phyloP scores from a whole-genome alignment of 2,113 vertebrate species.

The Stegastes partitus region DNA sequence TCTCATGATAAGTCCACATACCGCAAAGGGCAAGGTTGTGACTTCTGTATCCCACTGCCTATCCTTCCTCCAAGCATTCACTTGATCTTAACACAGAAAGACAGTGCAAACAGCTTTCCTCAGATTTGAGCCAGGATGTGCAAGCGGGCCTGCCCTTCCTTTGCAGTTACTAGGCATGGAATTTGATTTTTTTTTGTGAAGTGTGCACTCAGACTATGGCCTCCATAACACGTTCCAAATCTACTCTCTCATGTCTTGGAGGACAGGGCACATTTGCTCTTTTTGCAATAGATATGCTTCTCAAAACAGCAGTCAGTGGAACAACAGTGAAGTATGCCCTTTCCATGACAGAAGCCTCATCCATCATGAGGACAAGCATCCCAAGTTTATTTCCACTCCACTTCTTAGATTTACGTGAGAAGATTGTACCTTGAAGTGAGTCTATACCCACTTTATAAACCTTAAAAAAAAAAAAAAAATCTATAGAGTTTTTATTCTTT shows the following conservation, averaged over 20 bases:
- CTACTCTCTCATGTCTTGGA: slow-evolving; percentile 58
- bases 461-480: slow-evolving; percentile 24
- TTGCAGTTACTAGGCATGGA: slow-evolving; percentile 33
- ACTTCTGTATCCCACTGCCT: slow-evolving; percentile 62
- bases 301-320: slow-evolving; percentile 76
- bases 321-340: slow-evolving; percentile 77
- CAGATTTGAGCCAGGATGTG: slow-evolving; percentile 60
- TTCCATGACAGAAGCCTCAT: slow-evolving; percentile 77
- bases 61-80: slow-evolving; percentile 69
- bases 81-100: slow-evolving; percentile 75
- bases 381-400: slow-evolving; percentile 75
- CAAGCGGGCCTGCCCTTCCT: slow-evolving; percentile 53
- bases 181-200: slow-evolving; percentile 34
- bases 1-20: slow-evolving; percentile 77
- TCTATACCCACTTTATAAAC: slow-evolving; percentile 36
- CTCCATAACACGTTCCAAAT: slow-evolving; percentile 68
- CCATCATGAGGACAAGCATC: slow-evolving; percentile 78
- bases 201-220: slow-evolving; percentile 21
- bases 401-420: slow-evolving; percentile 71
- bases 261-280: slow-evolving; percentile 73
- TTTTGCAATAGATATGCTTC: slow-evolving; percentile 77
- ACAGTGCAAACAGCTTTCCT: slow-evolving; percentile 69
- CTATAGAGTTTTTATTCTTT: slow-evolving; percentile 12
- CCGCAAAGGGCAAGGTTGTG: slow-evolving; percentile 77
- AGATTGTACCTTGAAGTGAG: slow-evolving; percentile 59